These are phyloP conservation scores for Drosophila quadrilineata DNA, from an alignment of 1,140 invertebrate genomes.

Conservation along the genomic window DNA sequence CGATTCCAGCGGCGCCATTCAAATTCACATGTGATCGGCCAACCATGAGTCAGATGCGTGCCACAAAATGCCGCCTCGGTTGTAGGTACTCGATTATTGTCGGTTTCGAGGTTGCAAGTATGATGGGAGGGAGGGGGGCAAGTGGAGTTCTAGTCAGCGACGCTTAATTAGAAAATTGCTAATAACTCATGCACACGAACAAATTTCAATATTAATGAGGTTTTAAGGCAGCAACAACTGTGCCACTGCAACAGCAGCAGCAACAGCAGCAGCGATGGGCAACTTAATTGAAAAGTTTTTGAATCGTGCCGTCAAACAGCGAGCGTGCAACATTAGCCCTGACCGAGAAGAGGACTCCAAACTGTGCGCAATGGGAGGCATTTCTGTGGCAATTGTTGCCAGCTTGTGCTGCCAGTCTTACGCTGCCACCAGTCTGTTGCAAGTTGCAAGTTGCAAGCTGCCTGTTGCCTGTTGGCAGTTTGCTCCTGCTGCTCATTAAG, in stretches of 20 bases:
- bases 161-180: constrained; percentile 79
- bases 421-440: constrained; percentile 2
- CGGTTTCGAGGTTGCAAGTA: too few relatives aligned
- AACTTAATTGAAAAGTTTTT: constrained; percentile 70
- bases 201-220: constrained; percentile 80
- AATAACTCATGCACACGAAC: constrained; percentile 80
- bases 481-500: constrained; percentile 64
- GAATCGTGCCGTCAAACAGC: constrained; percentile 44
- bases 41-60: constrained; percentile 67
- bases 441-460: constrained; percentile 16
- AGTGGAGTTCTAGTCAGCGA: constrained; percentile 45
- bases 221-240: constrained; percentile 53
- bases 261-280: constrained; percentile 30
- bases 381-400: constrained; percentile 33
- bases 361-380: constrained; percentile 66
- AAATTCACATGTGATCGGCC: constrained; percentile 70
- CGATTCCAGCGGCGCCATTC: constrained; percentile 40
- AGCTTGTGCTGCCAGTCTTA: constrained; percentile 16
- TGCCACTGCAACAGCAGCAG: constrained; percentile 16
- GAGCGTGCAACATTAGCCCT: constrained; percentile 12
- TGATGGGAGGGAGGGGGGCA: background rate
- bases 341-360: constrained; percentile 36
- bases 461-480: constrained; percentile 35
- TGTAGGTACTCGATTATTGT: background rate
- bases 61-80: background rate